phyloP scores from a whole-genome alignment of 2,797 vertebrate genomes.

The Neosalanx taihuensis region DNA sequence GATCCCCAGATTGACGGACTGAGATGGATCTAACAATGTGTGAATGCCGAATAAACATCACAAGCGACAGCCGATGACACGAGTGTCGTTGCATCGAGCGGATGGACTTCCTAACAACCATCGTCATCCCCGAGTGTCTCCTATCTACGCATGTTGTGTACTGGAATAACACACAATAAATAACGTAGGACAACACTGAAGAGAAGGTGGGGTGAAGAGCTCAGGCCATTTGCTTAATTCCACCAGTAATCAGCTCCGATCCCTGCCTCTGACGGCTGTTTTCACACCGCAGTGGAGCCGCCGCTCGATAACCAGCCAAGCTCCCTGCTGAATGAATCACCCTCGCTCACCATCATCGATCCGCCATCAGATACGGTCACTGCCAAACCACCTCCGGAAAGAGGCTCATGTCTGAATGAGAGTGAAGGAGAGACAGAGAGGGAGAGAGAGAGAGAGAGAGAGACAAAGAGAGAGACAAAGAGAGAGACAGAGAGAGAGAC shows the following conservation, averaged over 20 bases:
- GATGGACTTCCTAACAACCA: too few relatives aligned
- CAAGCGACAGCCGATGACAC: too few relatives aligned
- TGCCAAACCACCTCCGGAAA: too few relatives aligned
- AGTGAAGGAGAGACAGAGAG: background rate
- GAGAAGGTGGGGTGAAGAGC: too few relatives aligned
- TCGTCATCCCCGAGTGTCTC: too few relatives aligned
- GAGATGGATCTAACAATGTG: background rate
- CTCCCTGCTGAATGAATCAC: conserved; percentile 53
- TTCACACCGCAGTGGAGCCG: conserved; percentile 31
- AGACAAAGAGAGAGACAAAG: background rate
- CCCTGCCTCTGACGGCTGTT: conserved; percentile 25
- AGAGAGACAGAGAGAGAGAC: background rate
- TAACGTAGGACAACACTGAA: too few relatives aligned
- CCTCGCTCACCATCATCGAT: conserved; percentile 59
- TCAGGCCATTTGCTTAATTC: conserved; percentile 20
- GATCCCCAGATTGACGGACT: background rate
- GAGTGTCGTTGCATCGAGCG: too few relatives aligned
- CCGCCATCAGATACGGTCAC: conserved; percentile 39
- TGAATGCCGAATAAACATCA: background rate
- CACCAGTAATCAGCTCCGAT: conserved; percentile 30
- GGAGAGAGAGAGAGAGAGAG: background rate
- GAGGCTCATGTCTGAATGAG: background rate
- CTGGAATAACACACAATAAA: too few relatives aligned
- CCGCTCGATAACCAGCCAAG: conserved; percentile 39
- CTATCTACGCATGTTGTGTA: too few relatives aligned